phyloP scores from a whole-genome alignment of 2,888 invertebrate genomes.

The Leucophenga maculata region DNA sequence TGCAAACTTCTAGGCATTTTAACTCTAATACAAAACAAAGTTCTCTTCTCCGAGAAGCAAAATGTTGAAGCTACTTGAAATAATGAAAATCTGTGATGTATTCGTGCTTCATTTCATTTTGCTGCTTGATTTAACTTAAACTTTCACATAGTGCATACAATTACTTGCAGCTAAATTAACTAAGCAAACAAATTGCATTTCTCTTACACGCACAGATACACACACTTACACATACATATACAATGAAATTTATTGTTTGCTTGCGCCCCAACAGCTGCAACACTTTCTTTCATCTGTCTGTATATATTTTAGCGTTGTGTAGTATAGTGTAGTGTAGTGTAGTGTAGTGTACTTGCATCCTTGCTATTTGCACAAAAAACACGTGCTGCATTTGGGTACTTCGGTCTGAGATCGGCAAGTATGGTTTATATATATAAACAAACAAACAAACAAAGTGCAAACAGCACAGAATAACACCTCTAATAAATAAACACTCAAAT shows the following conservation, averaged over 20 bases:
- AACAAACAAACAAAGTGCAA: constrained; percentile 25
- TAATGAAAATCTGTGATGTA: too few species aligned
- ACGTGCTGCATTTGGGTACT: constrained; percentile 45
- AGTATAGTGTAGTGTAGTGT: background rate
- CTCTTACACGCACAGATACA: background rate
- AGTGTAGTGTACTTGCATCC: background rate
- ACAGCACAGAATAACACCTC: constrained; percentile 44
- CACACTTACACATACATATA: background rate
- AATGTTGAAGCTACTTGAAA: too few species aligned
- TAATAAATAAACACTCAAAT: constrained; percentile 58
- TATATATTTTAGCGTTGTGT: background rate
- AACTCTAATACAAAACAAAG: too few species aligned
- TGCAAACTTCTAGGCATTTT: too few species aligned
- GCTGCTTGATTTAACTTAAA: too few species aligned
- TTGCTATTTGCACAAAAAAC: constrained; percentile 13
- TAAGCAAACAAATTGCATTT: constrained; percentile 13
- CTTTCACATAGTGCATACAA: background rate
- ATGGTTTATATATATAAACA: constrained; percentile 33
- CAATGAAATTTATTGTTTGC: background rate
- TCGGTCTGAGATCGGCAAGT: constrained; percentile 50
- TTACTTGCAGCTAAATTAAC: constrained; percentile 22
- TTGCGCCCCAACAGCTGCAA: too few species aligned
- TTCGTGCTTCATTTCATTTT: too few species aligned
- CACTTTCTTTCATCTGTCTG: background rate
- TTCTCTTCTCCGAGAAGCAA: too few species aligned